phyloP scores from a whole-genome alignment of 2,888 invertebrate genomes.

The Crocallis elinguaria region DNA sequence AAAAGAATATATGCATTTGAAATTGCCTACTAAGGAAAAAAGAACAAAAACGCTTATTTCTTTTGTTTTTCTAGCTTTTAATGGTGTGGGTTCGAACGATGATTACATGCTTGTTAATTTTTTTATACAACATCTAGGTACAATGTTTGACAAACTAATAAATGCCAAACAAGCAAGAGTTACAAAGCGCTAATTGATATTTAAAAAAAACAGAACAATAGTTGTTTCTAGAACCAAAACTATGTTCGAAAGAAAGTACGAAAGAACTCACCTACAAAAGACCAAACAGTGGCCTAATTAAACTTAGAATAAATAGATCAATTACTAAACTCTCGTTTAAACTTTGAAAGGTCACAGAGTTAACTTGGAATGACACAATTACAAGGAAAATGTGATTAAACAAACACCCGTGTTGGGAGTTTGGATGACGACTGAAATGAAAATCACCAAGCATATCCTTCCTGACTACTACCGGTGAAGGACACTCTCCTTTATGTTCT shows the following conservation, averaged over 20 bases:
- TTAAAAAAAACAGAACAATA: no score
- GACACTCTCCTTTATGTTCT: slow-evolving; percentile 75
- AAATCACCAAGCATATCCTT: slow-evolving; percentile 70
- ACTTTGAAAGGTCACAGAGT: slow-evolving; percentile 20
- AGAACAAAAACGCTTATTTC: no score
- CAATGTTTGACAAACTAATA: no score
- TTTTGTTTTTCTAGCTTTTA: no score
- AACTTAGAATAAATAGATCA: slow-evolving; percentile 7
- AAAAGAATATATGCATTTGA: no score
- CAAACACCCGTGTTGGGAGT: slow-evolving; percentile 52
- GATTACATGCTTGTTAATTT: no score
- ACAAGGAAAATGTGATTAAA: slow-evolving; percentile 50
- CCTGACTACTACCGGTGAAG: slow-evolving; percentile 67
- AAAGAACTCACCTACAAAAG: slow-evolving; percentile 13
- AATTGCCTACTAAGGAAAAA: no score
- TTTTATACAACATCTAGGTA: no score
- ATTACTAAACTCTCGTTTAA: slow-evolving; percentile 5
- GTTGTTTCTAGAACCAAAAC: no score
- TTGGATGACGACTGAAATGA: slow-evolving; percentile 69
- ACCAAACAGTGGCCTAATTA: neutral
- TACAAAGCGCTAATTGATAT: no score
- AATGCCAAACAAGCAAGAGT: no score
- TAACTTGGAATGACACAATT: slow-evolving; percentile 34
- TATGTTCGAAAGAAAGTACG: neutral
- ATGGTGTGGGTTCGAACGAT: no score